A percentile compares a stretch with the other conserved stretches of the same genome.
These are phyloP conservation scores for Brachionus paranguensis DNA, from an alignment of 1,140 invertebrate species.

Conservation along the genomic window DNA sequence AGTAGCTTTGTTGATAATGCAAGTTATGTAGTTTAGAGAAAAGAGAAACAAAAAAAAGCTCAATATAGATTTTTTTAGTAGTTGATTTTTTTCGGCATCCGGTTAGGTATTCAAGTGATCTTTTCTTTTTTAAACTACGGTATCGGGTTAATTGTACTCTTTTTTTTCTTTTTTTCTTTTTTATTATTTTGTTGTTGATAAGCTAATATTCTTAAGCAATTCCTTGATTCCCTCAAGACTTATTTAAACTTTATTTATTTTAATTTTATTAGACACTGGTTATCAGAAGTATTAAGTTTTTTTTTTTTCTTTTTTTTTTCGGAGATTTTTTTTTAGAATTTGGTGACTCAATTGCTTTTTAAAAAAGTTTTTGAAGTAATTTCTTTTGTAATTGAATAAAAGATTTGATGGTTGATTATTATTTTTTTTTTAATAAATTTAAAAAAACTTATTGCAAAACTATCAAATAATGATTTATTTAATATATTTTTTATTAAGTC, in stretches of 20 bases:
- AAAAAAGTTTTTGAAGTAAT: not conserved
- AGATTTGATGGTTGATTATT: not conserved
- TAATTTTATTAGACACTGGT: not conserved
- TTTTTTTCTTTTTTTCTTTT: too few species aligned
- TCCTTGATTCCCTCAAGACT: not conserved
- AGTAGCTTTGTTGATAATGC: not conserved
- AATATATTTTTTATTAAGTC: not conserved
- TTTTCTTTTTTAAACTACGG: not conserved
- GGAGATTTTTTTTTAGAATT: not conserved
- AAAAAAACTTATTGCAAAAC: not conserved
- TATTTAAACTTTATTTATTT: not conserved
- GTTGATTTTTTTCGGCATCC: constrained; percentile 4
- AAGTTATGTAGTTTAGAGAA: constrained; percentile 29
- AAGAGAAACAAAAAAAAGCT: not conserved
- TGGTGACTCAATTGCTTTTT: not conserved
- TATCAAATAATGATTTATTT: not conserved
- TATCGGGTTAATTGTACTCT: not conserved
- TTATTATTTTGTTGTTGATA: not conserved
- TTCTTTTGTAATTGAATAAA: constrained; percentile 8
- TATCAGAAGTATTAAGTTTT: not conserved
- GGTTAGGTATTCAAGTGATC: constrained; percentile 6
- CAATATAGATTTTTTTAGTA: not conserved
- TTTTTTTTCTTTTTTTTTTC: not conserved
- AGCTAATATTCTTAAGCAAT: not conserved
- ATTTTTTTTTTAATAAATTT: not conserved